Evolutionary conservation across 2,888 invertebrate species (phyloP), one percentile per base, ranked within the genome.

Genomic region (Cantharis rustica): DNA sequence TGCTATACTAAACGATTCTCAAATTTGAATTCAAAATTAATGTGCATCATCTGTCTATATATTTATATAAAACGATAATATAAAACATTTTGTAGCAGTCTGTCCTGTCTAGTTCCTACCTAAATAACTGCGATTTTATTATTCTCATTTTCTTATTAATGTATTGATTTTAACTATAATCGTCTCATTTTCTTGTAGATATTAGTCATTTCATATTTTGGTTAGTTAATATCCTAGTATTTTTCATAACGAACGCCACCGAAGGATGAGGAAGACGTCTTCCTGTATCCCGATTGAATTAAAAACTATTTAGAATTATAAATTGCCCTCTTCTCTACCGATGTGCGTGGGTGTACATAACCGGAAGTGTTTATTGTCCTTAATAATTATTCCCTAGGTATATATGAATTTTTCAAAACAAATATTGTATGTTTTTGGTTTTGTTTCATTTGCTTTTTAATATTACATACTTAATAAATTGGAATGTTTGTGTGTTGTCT

Each of bases 201-300:
- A n/a, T 47, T 47, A 47, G 47, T 47, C 4, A 47, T 47, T 47
- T 47, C n/a, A 47, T 47, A 47, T 62, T 47, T 66, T 73, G 47
- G 61, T 10, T 69, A 27, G 20, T 66, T 16, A 66, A 66, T 13
- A 17, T 66, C 11, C n/a, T 64, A 20, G 17, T n/a, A 66, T n/a
- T 63, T 20, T 66, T 13, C 17, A 66, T 47, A 63, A 61, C 9
- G 73, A 73, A 76, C 80, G 78, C 80, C 80, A 81, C 80, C 80
- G 82, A 75, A 76, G 78, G 77, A 79, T 77, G 81, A 79, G 80
- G 81, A 66, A 17, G 64, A 17, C 23, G 63, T 23, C 82, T 83
- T 84, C 84, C 84, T 83, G 82, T 83, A 81, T 80, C 79, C 77
- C 79, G 80, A 84, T 81, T 84, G 82, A 84, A 83, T 82, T 83